These are phyloP conservation scores for Sisor rabdophorus DNA, from an alignment of 2,113 vertebrate species.

Conservation along the genomic window DNA sequence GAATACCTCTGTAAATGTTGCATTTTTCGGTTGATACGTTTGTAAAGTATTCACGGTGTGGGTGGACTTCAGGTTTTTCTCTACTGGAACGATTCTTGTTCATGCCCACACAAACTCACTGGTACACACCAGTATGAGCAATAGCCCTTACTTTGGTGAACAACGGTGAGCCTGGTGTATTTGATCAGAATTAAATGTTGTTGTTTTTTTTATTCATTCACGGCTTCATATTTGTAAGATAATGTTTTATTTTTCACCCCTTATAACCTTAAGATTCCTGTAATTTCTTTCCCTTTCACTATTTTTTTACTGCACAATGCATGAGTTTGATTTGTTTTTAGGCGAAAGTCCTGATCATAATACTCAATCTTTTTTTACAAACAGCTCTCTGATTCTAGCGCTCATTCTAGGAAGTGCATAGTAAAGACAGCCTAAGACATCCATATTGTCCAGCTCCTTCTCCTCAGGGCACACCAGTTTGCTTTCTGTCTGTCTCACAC, in stretches of 20 bases:
- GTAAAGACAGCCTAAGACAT: too few species aligned
- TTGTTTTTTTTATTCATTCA: too few species aligned
- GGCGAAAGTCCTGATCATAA: too few species aligned
- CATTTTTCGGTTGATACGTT: conserved; percentile 20
- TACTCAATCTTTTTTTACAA: too few species aligned
- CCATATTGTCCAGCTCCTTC: too few species aligned
- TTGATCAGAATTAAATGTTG: neutral
- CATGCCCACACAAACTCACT: conserved; percentile 36
- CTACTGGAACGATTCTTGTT: conserved; percentile 17
- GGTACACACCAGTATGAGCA: conserved; percentile 12
- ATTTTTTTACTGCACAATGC: neutral
- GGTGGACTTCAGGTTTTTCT: conserved; percentile 24
- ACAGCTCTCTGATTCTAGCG: too few species aligned
- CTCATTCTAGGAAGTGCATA: too few species aligned
- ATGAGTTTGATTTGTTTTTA: too few species aligned
- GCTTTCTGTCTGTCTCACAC: too few species aligned
- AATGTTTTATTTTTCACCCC: neutral
- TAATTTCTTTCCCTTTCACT: neutral
- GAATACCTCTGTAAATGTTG: conserved; percentile 1
- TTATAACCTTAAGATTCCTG: neutral
- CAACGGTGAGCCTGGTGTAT: neutral
- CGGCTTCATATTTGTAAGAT: neutral
- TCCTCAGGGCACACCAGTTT: too few species aligned
- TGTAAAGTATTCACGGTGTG: conserved; percentile 16
- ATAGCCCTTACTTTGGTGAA: neutral